Percentiles rank a stretch among this genome's conserved stretches.
phyloP scores from a whole-genome alignment of 2,113 vertebrate genomes.

The Corvus hawaiiensis region DNA sequence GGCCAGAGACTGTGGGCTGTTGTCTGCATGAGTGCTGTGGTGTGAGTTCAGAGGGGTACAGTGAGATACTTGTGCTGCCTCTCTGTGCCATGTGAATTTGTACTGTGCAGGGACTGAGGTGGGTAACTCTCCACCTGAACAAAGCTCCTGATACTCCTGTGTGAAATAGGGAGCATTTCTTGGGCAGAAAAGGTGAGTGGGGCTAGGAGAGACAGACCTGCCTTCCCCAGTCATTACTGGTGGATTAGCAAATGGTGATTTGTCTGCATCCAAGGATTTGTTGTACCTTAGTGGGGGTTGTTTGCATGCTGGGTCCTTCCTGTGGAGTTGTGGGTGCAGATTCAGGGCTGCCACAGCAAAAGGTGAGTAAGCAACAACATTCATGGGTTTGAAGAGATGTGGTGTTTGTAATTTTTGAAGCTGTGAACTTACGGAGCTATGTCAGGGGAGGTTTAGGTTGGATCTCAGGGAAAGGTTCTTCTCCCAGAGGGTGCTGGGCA shows the following conservation, averaged over 20 bases:
- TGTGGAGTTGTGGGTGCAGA: neutral
- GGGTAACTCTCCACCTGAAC: neutral
- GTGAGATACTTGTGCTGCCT: neutral
- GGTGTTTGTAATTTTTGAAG: neutral
- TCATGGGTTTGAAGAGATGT: rapidly evolving
- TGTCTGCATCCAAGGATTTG: neutral
- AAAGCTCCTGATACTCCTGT: neutral
- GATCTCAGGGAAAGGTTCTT: neutral
- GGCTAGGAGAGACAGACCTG: neutral
- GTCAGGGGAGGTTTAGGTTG: neutral
- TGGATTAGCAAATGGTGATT: neutral
- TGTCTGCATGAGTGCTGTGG: neutral
- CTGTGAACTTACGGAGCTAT: neutral
- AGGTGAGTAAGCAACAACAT: neutral
- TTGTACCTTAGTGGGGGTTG: neutral
- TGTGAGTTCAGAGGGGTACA: neutral
- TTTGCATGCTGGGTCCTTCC: neutral
- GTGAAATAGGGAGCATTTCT: neutral
- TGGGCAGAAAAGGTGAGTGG: neutral
- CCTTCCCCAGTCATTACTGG: neutral
- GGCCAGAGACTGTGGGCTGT: neutral
- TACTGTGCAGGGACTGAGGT: neutral
- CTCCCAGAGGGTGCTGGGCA: neutral
- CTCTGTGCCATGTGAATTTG: neutral
- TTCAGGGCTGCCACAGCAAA: neutral